A percentile compares a stretch with the other conserved stretches of the same genome.
Conservation (phyloP, 2,113 vertebrate genomes). For the Diadophis punctatus region DNA sequence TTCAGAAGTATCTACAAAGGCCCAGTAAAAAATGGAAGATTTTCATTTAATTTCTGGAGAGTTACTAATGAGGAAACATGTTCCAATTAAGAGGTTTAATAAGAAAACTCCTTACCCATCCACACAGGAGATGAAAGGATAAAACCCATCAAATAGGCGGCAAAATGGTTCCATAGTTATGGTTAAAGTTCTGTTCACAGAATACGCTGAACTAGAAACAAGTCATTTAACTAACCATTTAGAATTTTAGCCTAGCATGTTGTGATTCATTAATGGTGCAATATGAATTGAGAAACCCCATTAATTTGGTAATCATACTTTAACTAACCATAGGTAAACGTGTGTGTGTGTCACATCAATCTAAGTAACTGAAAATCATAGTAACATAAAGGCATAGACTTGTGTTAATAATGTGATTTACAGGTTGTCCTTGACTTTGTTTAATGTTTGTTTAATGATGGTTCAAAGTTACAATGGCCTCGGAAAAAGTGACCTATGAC, state of each 20-base stretch:
- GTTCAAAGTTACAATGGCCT: not conserved
- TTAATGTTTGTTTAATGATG: not conserved
- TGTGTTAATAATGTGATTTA: not conserved
- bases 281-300: not conserved
- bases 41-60: not conserved
- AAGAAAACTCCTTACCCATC: not conserved
- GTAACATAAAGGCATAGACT: not conserved
- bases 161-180: not conserved
- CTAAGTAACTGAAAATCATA: not conserved
- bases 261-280: not conserved
- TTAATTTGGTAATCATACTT: not conserved
- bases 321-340: not conserved
- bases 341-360: not conserved
- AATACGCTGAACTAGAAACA: not conserved
- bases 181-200: not conserved
- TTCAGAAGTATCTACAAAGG: not conserved
- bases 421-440: not conserved
- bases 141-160: not conserved
- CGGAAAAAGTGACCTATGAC: not conserved
- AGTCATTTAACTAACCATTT: not conserved
- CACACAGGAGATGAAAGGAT: not conserved
- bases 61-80: not conserved
- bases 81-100: not conserved
- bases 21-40: not conserved
- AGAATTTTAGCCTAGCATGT: not conserved